Base-by-base conservation (phyloP, 1,140 invertebrate genomes). In the Lordiphosa clarofinis region DNA sequence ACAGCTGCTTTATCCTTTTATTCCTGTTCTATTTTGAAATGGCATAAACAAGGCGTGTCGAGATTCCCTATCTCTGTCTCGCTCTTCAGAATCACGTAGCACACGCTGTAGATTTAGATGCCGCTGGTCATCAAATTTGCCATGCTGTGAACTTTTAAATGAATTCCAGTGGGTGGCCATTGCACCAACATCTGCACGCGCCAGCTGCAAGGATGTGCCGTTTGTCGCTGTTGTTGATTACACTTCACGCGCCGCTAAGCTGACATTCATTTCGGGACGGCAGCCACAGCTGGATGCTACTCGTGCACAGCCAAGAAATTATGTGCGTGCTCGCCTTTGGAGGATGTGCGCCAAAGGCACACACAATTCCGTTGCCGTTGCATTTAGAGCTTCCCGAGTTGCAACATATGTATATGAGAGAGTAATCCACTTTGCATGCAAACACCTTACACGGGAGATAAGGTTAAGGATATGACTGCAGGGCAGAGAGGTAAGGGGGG, bases 241-340 rank as follows among this genome's bases (percentile, higher is more conserved):
- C 76, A 81, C 78, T 81, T 82, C 78, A 84, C 73, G 68, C 76
- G 54, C 78, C 53, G 76, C 78, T 71, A 75, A 81, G 70, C 75
- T 66, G 61, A 53, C 66, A 75, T 70, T 63, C 73, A 63, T 72
- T 65, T 70, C 40, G 50, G 63, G 48, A 39, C 56, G 56, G 39
- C 47, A 58, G 43, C 63, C 63, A 40, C 73, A 75, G 56, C 73
- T 59, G 75, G 76, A 75, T 75, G 38, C 40, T 33, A 46, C 61
- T 37, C 24, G 11, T 44, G 43, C 21, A 28, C 31, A 11, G 43
- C 56, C 40, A 47, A 55, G 56, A 60, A 82, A 78, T 82, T 78
- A 82, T 84, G 78, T 82, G 73, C 76, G 78, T 76, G 76, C 73
- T 40, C 19, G 19, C 19, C 19, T 19, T 19, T 19, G 19, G 19